These are phyloP conservation scores for Diorhabda carinulata DNA, from an alignment of 1,140 invertebrate species.

Conservation along the genomic window DNA sequence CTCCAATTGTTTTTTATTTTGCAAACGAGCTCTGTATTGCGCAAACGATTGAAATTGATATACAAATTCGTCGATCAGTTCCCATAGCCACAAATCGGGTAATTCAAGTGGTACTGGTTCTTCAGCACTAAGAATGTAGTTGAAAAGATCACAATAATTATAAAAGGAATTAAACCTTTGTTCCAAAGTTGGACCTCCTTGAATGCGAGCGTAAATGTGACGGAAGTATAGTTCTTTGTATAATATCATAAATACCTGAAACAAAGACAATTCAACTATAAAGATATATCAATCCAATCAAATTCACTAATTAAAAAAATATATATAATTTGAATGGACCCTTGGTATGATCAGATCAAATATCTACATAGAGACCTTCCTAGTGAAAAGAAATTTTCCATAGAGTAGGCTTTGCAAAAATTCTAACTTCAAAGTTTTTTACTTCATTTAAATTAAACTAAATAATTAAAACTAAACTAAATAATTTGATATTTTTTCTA, in stretches of 20 bases:
- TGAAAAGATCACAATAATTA: slow-evolving; percentile 98
- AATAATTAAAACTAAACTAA: no score
- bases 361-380: no score
- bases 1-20: slow-evolving; percentile 81
- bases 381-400: no score
- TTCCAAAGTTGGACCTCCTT: slow-evolving; percentile 81
- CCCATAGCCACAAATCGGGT: slow-evolving; percentile 99
- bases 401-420: no score
- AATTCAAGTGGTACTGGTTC: slow-evolving; percentile 88
- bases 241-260: slow-evolving; percentile 80
- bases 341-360: no score
- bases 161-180: slow-evolving; percentile 94
- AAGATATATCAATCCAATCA: neutral
- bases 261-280: neutral
- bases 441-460: no score
- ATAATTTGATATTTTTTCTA: no score
- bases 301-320: no score
- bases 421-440: no score
- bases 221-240: slow-evolving; percentile 98
- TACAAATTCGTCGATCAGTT: slow-evolving; percentile 96
- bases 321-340: no score
- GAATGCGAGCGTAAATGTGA: slow-evolving; percentile 90
- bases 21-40: slow-evolving; percentile 84
- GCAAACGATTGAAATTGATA: slow-evolving; percentile 95
- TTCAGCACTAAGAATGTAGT: slow-evolving; percentile 87